Percentiles rank a stretch among this genome's conserved stretches.
Evolutionary conservation across 1,140 invertebrate species (phyloP).

Genomic region (Antheraea pernyi): DNA sequence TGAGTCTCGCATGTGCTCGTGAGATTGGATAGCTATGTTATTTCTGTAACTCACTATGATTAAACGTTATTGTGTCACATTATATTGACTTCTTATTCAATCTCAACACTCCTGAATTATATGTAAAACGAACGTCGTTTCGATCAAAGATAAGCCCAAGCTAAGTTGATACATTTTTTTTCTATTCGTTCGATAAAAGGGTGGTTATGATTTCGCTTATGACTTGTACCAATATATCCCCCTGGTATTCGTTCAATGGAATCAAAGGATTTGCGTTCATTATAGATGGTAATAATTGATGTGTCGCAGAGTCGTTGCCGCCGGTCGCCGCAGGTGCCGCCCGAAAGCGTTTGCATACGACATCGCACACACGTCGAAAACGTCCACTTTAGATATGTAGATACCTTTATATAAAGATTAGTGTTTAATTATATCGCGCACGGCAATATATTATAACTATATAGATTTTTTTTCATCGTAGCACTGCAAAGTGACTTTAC

Average conservation of each 20-base stretch:
- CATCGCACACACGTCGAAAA: neutral
- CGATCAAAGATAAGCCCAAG: no score
- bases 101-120: no score
- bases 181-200: neutral
- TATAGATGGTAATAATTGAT: conserved; percentile 72
- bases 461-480: no score
- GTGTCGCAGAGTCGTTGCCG: conserved; percentile 21
- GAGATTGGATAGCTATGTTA: no score
- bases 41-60: no score
- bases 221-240: conserved; percentile 30
- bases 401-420: neutral
- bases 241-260: conserved; percentile 70
- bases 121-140: no score
- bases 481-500: no score
- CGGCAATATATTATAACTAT: no score
- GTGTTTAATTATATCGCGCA: neutral
- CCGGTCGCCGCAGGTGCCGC: conserved; percentile 10
- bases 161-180: neutral
- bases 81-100: no score
- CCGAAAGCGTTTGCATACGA: conserved; percentile 5
- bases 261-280: conserved; percentile 77
- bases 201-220: neutral
- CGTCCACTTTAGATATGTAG: neutral
- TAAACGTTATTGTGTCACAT: no score
- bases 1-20: no score